Evolutionary conservation across 2,797 vertebrate species (phyloP).

Genomic region (Steatocranus sp.): DNA sequence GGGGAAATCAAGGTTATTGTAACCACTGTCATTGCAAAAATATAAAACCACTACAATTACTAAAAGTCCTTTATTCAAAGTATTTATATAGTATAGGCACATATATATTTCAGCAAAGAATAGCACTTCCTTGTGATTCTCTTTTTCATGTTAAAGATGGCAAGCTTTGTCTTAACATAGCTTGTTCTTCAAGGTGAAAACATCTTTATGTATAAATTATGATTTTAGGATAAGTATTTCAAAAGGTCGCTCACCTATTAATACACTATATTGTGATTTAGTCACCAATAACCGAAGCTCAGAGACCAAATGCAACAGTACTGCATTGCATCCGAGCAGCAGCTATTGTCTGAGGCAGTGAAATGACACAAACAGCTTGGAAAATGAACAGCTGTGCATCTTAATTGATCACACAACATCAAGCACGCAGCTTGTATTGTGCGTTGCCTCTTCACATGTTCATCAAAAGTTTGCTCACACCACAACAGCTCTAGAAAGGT

Average conservation of each 20-base stretch:
- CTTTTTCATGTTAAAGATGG: background rate
- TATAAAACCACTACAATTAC: background rate
- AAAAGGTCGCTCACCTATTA: background rate
- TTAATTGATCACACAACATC: constrained; percentile 41
- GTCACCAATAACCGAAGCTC: background rate
- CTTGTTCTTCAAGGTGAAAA: background rate
- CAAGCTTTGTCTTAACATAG: background rate
- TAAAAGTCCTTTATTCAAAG: background rate
- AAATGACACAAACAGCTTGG: constrained; percentile 14
- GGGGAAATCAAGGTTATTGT: background rate
- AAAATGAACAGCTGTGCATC: constrained; percentile 39
- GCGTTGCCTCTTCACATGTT: background rate
- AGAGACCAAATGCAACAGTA: background rate
- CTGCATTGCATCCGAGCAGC: background rate
- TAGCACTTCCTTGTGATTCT: background rate
- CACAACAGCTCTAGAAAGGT: background rate
- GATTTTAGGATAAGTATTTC: background rate
- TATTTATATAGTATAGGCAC: background rate
- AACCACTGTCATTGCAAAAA: background rate
- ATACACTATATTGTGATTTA: background rate
- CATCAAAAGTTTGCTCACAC: constrained; percentile 26
- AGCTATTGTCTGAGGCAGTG: background rate
- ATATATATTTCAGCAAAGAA: background rate
- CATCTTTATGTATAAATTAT: background rate
- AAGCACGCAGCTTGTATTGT: constrained; percentile 11